Evolutionary conservation across 2,797 vertebrate species (phyloP), one percentile per base, ranked within the genome.

Genomic region (Anguilla obscura): DNA sequence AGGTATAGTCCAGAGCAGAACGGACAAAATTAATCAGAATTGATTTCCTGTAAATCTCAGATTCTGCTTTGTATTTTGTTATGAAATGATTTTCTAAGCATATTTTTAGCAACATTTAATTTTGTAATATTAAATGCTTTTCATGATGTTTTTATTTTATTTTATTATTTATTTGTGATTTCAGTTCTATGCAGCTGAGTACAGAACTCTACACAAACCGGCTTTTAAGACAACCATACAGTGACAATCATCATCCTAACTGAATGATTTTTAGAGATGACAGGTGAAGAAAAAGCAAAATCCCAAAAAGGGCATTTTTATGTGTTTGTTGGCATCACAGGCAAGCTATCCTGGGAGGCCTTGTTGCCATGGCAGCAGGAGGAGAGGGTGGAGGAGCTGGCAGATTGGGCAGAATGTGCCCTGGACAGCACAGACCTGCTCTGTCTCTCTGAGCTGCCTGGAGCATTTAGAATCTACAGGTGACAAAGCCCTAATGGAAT

Each of bases 381-480:
- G 7, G 85, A 93, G 85, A 93, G 93, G 90, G 88, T 93, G 89
- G 93, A 93, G 88, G 91, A 86, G 85, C 88, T 96, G 86, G 93
- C 90, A 84, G 92, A 91, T 58, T 91, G 89, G 40, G 93, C 90
- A 87, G 94, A 95, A 60, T 90, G 93, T 79, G 94, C 94, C 74
- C 90, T 96, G 89, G 91, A 92, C 86, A 92, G 91, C 86, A 91
- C 87, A 90, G 95, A 96, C 88, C 60, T 94, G 91, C 88, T 96
- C 14, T 18, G 50, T 87, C 88, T 97, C 89, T 94, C 94, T 60
- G 90, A 93, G 79, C 88, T 97, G 74, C 96, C 96, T 0, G 96
- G 96, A 89, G 96, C 94, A 7, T 94, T 96, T 86, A 93, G 87
- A 87, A 92, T 92, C 45, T 96, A 96, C 94, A 96, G 94, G 96